phyloP scores from a whole-genome alignment of 2,888 invertebrate genomes.

The Cheilosia soror region DNA sequence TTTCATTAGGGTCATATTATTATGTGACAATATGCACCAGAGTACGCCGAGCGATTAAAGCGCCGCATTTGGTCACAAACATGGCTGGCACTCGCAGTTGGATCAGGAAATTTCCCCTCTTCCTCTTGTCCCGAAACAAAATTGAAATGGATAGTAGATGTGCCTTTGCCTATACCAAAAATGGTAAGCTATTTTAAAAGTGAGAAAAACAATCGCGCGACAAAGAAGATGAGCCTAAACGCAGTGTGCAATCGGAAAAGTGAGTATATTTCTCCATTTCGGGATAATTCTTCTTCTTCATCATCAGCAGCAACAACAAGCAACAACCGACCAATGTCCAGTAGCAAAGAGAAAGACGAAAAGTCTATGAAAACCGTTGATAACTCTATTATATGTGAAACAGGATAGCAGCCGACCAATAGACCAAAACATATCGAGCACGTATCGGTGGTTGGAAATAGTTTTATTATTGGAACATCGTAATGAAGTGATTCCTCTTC shows the following conservation, averaged over 20 bases:
- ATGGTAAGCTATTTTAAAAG: conserved; percentile 58
- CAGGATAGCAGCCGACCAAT: conserved; percentile 16
- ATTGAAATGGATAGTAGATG: conserved; percentile 16
- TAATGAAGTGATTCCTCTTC: conserved; percentile 55
- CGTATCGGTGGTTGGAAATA: conserved; percentile 42
- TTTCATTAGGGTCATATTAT: no score
- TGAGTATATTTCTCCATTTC: conserved; percentile 5
- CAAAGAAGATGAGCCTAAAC: not conserved
- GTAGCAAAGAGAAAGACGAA: conserved; percentile 42
- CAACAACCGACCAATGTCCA: not conserved
- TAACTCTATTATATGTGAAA: conserved; percentile 55
- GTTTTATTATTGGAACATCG: conserved; percentile 24
- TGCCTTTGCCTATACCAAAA: conserved; percentile 39
- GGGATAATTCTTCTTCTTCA: conserved; percentile 1
- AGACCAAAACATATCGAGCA: conserved; percentile 61
- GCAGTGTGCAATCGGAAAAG: conserved; percentile 20
- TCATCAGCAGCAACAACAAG: conserved; percentile 1
- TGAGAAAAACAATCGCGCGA: conserved; percentile 57
- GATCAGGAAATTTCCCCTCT: not conserved
- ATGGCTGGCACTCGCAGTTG: not conserved
- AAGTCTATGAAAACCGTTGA: conserved; percentile 36
- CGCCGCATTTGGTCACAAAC: conserved; percentile 42
- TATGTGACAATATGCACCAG: not conserved
- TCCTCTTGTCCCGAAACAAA: not conserved
- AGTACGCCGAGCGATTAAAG: conserved; percentile 44